Percentiles rank a stretch among this genome's conserved stretches.
These are phyloP conservation scores for Actenoides lindsayi DNA, from an alignment of 2,113 vertebrate genomes.

Conservation along the genomic window DNA sequence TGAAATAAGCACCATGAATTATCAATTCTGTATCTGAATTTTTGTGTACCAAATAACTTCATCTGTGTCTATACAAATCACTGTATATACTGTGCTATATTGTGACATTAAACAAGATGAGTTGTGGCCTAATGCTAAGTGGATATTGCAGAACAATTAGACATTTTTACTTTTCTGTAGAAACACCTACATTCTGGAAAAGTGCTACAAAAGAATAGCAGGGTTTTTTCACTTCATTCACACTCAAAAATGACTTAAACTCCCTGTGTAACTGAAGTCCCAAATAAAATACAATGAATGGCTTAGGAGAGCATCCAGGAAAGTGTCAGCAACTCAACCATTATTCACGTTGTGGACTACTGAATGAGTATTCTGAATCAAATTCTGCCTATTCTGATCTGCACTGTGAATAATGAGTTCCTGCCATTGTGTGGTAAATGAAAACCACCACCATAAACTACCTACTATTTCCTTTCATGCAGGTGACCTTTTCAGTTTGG, in stretches of 20 bases:
- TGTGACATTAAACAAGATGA: not conserved
- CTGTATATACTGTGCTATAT: not conserved
- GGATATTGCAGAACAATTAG: not conserved
- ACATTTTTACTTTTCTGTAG: not conserved
- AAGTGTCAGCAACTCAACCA: not conserved
- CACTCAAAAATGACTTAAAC: not conserved
- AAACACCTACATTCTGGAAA: not conserved
- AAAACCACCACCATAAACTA: not conserved
- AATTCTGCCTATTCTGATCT: not conserved
- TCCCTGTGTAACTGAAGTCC: not conserved
- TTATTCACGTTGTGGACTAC: not conserved
- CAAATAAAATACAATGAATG: not conserved
- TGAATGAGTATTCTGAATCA: not conserved
- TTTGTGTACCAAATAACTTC: not conserved
- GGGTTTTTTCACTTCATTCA: not conserved
- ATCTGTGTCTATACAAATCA: not conserved
- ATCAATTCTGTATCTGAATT: not conserved
- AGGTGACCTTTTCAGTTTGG: not conserved
- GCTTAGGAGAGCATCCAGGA: not conserved
- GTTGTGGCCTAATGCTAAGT: not conserved
- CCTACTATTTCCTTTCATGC: not conserved
- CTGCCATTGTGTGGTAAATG: not conserved
- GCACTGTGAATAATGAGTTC: not conserved
- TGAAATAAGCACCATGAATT: not conserved
- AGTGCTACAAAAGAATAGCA: not conserved